These are phyloP conservation scores for Sanderia malayensis DNA, from an alignment of 30 jellyfish, hydroid and myxozoan species.

Conservation along the genomic window DNA sequence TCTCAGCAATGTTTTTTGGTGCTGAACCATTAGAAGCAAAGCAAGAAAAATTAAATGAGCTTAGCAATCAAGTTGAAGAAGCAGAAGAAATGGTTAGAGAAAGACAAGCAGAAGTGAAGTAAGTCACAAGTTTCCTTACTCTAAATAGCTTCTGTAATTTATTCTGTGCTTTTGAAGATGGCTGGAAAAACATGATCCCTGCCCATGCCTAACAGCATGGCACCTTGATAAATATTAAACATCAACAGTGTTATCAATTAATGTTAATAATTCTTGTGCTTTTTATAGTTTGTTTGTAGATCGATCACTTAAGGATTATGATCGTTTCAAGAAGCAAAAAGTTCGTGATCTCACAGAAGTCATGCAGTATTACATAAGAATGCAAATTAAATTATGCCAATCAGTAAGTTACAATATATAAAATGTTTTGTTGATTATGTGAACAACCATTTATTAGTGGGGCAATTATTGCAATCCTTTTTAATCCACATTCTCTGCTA, in stretches of 20 bases:
- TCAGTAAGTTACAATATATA: conserved; percentile 40
- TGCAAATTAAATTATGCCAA: conserved; percentile 77
- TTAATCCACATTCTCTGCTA: not conserved
- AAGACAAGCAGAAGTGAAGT: conserved; percentile 83
- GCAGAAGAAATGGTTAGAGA: conserved; percentile 75
- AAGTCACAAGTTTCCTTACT: conserved; percentile 2
- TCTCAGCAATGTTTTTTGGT: conserved; percentile 80
- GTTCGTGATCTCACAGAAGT: conserved; percentile 91
- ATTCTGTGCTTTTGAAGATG: not conserved
- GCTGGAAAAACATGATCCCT: not conserved
- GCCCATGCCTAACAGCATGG: not conserved
- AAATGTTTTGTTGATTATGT: not conserved
- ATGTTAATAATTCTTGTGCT: not conserved
- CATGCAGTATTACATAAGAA: conserved; percentile 81
- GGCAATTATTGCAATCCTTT: not conserved
- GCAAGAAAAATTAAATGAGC: conserved; percentile 52
- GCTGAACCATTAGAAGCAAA: conserved; percentile 82
- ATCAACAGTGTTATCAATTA: not conserved
- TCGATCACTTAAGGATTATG: conserved; percentile 81
- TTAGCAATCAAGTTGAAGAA: conserved; percentile 75
- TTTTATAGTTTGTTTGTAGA: conserved; percentile 64
- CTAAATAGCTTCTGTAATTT: not conserved
- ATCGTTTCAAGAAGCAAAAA: conserved; percentile 85
- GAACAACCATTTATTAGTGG: not conserved
- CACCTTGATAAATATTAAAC: not conserved